Percentiles rank a stretch among this genome's conserved stretches.
These are phyloP conservation scores for Drosophila rhopaloa DNA, from an alignment of 1,140 invertebrate genomes.

Conservation along the genomic window DNA sequence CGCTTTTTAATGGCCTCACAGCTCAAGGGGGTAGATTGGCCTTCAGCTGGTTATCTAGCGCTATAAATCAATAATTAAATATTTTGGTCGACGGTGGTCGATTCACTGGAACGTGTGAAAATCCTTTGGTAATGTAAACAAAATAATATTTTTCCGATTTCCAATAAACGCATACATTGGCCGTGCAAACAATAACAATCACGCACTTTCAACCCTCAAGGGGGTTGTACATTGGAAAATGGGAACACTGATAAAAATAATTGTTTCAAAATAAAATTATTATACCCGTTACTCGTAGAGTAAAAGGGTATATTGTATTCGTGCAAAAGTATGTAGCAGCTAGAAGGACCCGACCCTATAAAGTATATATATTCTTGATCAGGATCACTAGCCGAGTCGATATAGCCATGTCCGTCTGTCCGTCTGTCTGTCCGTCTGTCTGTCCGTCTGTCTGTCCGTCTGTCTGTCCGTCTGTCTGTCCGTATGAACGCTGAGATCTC, in stretches of 20 bases:
- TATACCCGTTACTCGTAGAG: no score
- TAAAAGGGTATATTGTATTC: no score
- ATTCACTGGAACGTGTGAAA: constrained; percentile 69
- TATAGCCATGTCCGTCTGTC: no score
- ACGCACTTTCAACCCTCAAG: constrained; percentile 18
- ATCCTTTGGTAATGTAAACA: constrained; percentile 75
- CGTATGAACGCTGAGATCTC: no score
- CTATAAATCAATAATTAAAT: constrained; percentile 80
- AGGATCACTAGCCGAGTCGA: no score
- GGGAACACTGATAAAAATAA: constrained; percentile 10
- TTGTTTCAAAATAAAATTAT: not conserved
- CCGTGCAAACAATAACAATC: constrained; percentile 57
- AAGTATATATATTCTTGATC: no score
- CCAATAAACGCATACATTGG: constrained; percentile 54
- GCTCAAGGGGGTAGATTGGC: constrained; percentile 14
- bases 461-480: no score
- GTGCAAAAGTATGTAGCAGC: no score
- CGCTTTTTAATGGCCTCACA: constrained; percentile 58
- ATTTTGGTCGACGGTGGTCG: constrained; percentile 42
- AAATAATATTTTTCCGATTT: constrained; percentile 71
- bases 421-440: no score
- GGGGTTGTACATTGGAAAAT: not conserved
- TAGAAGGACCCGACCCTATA: no score
- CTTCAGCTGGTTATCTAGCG: constrained; percentile 24
- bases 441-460: no score